phyloP scores from a whole-genome alignment of 1,140 invertebrate species.

The Danaus plexippus region DNA sequence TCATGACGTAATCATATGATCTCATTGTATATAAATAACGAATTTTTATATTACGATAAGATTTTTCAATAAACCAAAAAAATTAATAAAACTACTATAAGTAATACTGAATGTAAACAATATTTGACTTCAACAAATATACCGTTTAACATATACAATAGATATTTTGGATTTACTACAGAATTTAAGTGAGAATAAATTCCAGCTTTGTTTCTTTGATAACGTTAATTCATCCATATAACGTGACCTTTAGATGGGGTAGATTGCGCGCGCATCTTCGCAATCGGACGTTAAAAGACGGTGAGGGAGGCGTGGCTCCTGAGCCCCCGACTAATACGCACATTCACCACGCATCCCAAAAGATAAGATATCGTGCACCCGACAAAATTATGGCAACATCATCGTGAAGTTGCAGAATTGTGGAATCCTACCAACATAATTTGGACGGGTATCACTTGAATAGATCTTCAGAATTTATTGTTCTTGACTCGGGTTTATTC shows the following conservation, averaged over 20 bases:
- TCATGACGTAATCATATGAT: too few species aligned
- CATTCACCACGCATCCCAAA: constrained; percentile 40
- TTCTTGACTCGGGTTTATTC: too few species aligned
- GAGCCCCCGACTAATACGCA: constrained; percentile 51
- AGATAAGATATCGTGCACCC: constrained; percentile 42
- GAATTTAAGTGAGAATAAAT: too few species aligned
- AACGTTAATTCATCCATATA: constrained; percentile 24
- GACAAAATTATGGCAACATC: constrained; percentile 20
- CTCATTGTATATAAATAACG: neutral
- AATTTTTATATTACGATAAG: constrained; percentile 6
- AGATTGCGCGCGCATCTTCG: constrained; percentile 61
- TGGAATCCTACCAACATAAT: constrained; percentile 4
- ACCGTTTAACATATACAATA: too few species aligned
- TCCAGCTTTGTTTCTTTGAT: too few species aligned
- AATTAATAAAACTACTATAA: too few species aligned
- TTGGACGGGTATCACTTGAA: constrained; percentile 14
- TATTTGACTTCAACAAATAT: too few species aligned
- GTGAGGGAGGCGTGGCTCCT: constrained; percentile 53
- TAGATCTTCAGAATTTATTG: constrained; percentile 8
- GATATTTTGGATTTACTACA: neutral
- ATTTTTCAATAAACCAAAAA: neutral
- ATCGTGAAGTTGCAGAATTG: neutral
- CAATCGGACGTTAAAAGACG: constrained; percentile 39
- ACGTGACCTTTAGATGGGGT: constrained; percentile 38
- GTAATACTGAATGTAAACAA: too few species aligned